phyloP scores from a whole-genome alignment of 2,113 vertebrate genomes.

The Chamaetylas fuelleborni region DNA sequence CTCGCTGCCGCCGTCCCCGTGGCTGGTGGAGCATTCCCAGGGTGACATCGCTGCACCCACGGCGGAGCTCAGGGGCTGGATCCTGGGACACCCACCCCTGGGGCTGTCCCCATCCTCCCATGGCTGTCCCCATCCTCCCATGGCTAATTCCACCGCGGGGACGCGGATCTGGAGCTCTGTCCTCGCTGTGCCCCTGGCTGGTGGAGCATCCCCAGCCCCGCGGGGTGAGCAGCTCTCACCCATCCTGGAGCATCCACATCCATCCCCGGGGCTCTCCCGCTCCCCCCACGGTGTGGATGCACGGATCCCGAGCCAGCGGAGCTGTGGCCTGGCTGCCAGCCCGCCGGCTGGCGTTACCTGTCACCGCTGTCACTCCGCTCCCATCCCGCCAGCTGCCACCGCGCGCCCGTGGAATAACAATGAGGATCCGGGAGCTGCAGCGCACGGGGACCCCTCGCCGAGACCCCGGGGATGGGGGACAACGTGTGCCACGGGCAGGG shows the following conservation, averaged over 20 bases:
- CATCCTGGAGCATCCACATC: rapidly evolving
- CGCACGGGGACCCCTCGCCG: neutral
- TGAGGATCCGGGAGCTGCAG: neutral
- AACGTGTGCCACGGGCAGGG: neutral
- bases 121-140: rapidly evolving
- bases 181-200: neutral
- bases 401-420: conserved; percentile 44
- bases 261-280: rapidly evolving
- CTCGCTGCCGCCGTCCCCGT: neutral
- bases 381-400: conserved; percentile 51
- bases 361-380: conserved; percentile 43
- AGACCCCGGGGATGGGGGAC: neutral
- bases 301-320: rapidly evolving
- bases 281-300: rapidly evolving
- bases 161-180: neutral
- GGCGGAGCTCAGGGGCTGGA: neutral
- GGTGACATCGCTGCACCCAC: neutral
- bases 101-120: rapidly evolving
- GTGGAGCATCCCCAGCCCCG: neutral
- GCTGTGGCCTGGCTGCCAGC: neutral
- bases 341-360: conserved; percentile 33
- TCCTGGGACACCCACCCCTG: neutral
- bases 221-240: neutral
- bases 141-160: rapidly evolving
- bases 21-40: neutral